These are phyloP conservation scores for Hydrotaea diabolus DNA, from an alignment of 2,888 invertebrate genomes.

Conservation along the genomic window DNA sequence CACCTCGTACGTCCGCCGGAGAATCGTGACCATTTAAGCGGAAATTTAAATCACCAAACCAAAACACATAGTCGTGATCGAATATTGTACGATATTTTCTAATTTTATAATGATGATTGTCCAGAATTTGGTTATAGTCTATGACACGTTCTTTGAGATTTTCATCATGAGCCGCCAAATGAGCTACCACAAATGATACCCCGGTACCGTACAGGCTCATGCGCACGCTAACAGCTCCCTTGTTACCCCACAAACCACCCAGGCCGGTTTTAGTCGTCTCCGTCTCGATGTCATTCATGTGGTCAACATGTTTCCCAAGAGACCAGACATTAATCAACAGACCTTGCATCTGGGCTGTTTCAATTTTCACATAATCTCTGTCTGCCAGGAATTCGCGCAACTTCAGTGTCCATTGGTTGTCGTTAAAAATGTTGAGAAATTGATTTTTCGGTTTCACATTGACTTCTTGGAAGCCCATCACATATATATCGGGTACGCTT, in stretches of 20 bases:
- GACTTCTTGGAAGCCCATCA: conserved; percentile 94
- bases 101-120: conserved; percentile 89
- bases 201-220: conserved; percentile 94
- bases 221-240: conserved; percentile 95
- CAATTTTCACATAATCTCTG: conserved; percentile 88
- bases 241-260: conserved; percentile 89
- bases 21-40: conserved; percentile 86
- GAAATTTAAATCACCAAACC: conserved; percentile 96
- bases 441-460: conserved; percentile 92
- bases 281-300: conserved; percentile 91
- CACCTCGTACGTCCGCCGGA: conserved; percentile 85
- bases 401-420: conserved; percentile 91
- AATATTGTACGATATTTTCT: conserved; percentile 90
- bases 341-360: conserved; percentile 91
- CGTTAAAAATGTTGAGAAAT: conserved; percentile 88
- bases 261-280: conserved; percentile 94
- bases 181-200: conserved; percentile 92
- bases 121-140: conserved; percentile 93
- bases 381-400: conserved; percentile 86
- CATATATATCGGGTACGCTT: conserved; percentile 90
- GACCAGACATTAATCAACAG: conserved; percentile 90
- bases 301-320: conserved; percentile 88
- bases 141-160: conserved; percentile 90
- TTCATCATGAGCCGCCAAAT: conserved; percentile 94
- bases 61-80: conserved; percentile 96